These are phyloP conservation scores for Papilio elwesi DNA, from an alignment of 2,888 invertebrate species.

Conservation along the genomic window DNA sequence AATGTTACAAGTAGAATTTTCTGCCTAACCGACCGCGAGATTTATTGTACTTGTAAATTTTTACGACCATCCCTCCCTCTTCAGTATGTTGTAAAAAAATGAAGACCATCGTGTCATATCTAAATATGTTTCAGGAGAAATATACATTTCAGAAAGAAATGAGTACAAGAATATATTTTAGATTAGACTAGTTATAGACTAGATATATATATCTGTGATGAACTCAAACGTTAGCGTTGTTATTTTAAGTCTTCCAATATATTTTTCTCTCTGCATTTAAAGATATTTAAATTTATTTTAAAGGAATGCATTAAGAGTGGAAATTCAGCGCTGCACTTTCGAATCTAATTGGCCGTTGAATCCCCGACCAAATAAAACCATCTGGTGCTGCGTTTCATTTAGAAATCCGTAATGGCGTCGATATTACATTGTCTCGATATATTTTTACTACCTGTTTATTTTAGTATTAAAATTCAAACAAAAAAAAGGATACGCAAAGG, in stretches of 20 bases:
- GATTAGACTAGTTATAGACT: neutral
- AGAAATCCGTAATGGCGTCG: conserved; percentile 4
- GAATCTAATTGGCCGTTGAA: conserved; percentile 20
- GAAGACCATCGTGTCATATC: neutral
- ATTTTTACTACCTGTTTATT: neutral
- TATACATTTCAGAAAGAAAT: neutral
- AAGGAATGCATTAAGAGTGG: conserved; percentile 14
- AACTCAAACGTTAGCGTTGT: too few species aligned
- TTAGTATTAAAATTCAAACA: neutral
- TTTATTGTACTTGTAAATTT: conserved; percentile 67
- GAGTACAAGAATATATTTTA: neutral
- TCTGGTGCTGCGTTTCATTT: conserved; percentile 5
- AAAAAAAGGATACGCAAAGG: too few species aligned
- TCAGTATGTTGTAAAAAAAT: conserved; percentile 16
- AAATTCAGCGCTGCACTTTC: conserved; percentile 19
- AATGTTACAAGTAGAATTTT: conserved; percentile 68
- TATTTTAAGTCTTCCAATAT: conserved; percentile 6
- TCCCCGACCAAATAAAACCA: conserved; percentile 14
- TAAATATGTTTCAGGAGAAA: neutral
- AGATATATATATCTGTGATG: neutral
- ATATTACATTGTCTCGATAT: conserved; percentile 2
- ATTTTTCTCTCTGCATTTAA: conserved; percentile 5
- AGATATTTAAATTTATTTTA: conserved; percentile 17
- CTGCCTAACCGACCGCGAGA: conserved; percentile 66
- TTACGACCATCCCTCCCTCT: conserved; percentile 56